Evolutionary conservation across 2,113 vertebrate genomes (phyloP).

Genomic region (Clinocottus analis): DNA sequence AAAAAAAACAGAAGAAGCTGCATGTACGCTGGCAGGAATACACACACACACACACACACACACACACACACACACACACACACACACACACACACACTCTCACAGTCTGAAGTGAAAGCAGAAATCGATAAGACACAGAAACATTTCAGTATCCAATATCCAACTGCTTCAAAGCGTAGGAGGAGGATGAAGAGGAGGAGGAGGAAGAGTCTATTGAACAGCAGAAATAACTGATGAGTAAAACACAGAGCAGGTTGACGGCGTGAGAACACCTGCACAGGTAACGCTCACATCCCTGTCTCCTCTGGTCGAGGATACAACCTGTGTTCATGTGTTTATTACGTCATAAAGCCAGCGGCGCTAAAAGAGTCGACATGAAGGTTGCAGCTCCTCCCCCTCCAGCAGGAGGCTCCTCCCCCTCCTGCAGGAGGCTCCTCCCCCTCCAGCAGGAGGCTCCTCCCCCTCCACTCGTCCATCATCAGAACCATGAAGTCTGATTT

Average conservation of each 20-base stretch:
- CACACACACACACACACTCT: too few species aligned
- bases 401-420: too few species aligned
- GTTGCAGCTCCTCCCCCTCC: too few species aligned
- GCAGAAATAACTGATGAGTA: neutral
- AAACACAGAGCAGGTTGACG: neutral
- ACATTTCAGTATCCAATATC: constrained; percentile 66
- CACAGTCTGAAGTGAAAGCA: constrained; percentile 48
- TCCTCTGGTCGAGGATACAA: too few species aligned
- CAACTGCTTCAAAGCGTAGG: constrained; percentile 24
- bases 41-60: neutral
- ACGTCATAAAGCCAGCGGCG: too few species aligned
- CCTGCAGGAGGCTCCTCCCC: too few species aligned
- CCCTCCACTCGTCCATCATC: too few species aligned
- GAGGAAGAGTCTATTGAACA: constrained; percentile 5
- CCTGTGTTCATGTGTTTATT: too few species aligned
- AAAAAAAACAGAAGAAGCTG: neutral
- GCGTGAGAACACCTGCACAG: neutral
- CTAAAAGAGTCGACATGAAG: too few species aligned
- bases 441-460: too few species aligned
- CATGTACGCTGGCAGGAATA: neutral
- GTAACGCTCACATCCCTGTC: neutral
- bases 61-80: too few species aligned
- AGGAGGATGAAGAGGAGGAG: neutral
- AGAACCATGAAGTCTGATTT: neutral
- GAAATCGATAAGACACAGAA: constrained; percentile 69